phyloP scores from a whole-genome alignment of 2,113 vertebrate species.

The Cairina moschata region DNA sequence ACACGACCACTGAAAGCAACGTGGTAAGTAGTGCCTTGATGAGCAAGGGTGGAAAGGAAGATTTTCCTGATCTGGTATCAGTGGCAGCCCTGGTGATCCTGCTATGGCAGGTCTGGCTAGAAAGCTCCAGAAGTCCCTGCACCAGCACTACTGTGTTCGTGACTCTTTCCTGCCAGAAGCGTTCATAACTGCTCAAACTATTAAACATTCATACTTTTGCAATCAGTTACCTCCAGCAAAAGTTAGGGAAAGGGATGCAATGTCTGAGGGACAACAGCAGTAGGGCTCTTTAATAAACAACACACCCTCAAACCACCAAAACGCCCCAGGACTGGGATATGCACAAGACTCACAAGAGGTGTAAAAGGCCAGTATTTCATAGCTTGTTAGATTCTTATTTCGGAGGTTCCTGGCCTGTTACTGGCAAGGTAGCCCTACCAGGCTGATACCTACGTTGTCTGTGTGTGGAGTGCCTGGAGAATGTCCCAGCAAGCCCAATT shows the following conservation, averaged over 20 bases:
- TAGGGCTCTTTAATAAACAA: not conserved
- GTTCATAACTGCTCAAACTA: not conserved
- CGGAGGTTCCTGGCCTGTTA: not conserved
- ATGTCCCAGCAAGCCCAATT: not conserved
- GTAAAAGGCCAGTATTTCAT: not conserved
- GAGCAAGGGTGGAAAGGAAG: not conserved
- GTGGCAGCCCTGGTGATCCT: not conserved
- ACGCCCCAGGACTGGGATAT: not conserved
- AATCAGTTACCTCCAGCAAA: not conserved
- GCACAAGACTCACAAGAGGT: not conserved
- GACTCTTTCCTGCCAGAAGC: not conserved
- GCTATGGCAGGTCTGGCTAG: not conserved
- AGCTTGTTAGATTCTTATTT: not conserved
- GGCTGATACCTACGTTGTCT: not conserved
- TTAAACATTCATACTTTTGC: not conserved
- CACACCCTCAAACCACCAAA: not conserved
- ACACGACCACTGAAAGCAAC: fast-evolving
- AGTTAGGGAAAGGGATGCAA: not conserved
- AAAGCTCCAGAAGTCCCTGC: not conserved
- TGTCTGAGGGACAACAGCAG: not conserved
- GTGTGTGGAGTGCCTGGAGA: conserved; percentile 27
- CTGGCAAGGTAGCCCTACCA: not conserved
- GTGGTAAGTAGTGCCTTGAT: not conserved
- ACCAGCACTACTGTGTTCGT: not conserved
- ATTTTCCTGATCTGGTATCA: not conserved